Base-by-base conservation (phyloP, 2,113 vertebrate genomes). In the Manacus vitellinus region DNA sequence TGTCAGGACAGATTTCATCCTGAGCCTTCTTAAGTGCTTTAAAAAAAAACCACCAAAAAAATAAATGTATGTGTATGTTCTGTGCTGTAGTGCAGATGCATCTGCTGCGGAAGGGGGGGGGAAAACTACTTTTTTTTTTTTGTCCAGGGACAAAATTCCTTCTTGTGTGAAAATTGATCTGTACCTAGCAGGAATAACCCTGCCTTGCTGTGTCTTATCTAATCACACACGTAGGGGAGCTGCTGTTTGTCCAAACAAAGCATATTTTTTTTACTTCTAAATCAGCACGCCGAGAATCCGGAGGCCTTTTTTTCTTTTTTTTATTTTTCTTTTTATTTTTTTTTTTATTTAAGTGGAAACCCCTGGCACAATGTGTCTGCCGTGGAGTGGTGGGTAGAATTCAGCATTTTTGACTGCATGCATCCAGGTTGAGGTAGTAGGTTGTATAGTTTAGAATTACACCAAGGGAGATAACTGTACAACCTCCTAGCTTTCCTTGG, bases 401-500 rank as follows among this genome's bases (percentile, higher is more conserved):
- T 88, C 97, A 93, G 97, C 95, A 76, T 95, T 96, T 97, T 93
- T 97, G 95, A 98, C 92, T 97, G 98, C 98, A 98, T 98, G 98
- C 97, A 98, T 98, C 98, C 99, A 98, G 99, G 99, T 92, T 99
- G 99, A 99, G 99, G 99, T 99, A 99, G 99, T 99, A 99, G 99
- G 99, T 99, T 99, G 99, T 99, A 99, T 99, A 99, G 99, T 99
- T 99, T 98, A 99, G 99, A 99, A 98, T 99, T 98, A 99, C 98
- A 99, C 98, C 99, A 98, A 98, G 98, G 99, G 99, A 99, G 99
- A 99, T 99, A 99, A 99, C 99, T 99, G 99, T 99, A 99, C 99
- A 99, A 98, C 99, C 99, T 99, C 99, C 99, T 99, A 99, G 99
- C 99, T 99, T 99, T 99, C 99, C 99, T 98, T 99, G 99, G 98